A percentile compares a stretch with the other conserved stretches of the same genome.
Conservation (phyloP, 2,888 invertebrate species). For the Apantesis nais region DNA sequence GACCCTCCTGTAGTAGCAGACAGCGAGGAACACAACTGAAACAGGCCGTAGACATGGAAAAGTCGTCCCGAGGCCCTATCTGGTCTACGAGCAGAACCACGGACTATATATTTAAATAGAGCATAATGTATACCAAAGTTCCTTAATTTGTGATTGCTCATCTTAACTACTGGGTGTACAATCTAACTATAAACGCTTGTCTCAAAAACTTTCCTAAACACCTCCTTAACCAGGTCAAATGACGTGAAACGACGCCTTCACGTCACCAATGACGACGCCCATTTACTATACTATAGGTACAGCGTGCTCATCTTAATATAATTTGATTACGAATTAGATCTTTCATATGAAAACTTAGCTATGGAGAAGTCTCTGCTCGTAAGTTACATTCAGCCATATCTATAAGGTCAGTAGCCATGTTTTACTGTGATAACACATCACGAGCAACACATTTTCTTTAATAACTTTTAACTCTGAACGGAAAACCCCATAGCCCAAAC, state of each 20-base stretch:
- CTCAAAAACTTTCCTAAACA: neutral
- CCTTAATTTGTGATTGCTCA: neutral
- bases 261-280: neutral
- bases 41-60: too few relatives aligned
- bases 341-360: neutral
- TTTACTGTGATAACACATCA: neutral
- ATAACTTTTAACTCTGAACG: too few relatives aligned
- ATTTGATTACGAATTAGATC: too few relatives aligned
- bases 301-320: neutral
- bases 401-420: neutral
- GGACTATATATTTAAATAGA: too few relatives aligned
- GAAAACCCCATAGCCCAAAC: neutral
- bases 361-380: neutral
- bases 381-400: neutral
- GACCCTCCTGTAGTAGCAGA: too few relatives aligned
- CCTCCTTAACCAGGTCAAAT: neutral
- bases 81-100: too few relatives aligned
- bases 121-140: neutral
- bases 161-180: too few relatives aligned
- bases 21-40: too few relatives aligned
- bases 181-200: neutral
- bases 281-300: neutral
- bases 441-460: too few relatives aligned
- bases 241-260: neutral
- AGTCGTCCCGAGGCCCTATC: too few relatives aligned